Base-by-base conservation (phyloP, 2,888 invertebrate species). In the Cephonodes hylas region DNA sequence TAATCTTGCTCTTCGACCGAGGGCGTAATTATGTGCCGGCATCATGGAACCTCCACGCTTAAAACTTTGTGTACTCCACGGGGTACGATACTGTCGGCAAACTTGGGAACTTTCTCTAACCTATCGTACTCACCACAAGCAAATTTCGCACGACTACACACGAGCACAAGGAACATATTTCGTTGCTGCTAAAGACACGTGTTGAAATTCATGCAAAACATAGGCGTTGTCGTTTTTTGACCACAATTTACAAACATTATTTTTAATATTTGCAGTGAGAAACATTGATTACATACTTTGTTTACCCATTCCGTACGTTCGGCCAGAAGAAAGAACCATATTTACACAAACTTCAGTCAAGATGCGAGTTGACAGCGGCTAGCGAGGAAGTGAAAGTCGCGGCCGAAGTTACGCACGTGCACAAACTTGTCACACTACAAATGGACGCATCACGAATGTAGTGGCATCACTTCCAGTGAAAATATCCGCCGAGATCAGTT, bases 381-480 rank as follows among this genome's bases (percentile, higher is more conserved):
- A 67, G 65, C 67, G 74, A 73, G 75, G 82, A 84, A 85, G 86
- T 85, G 86, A 85, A 86, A 87, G 87, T 86, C 79, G 38, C 38
- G 80, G 74, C 64, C 72, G 70, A 67, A 68, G 72, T 67, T 64
- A 69, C 74, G 76, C 80, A 79, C 82, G 79, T 79, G 80, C 71
- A 73, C 70, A 48, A 63, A 61, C 66, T 63, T 64, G 61, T 58
- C 71, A 63, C 66, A 42, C 64, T 48, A 57, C 31, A 58, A 65
- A 65, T 64, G 62, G 63, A 59, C 59, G 63, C 60, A 61, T 67
- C 62, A 61, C 25, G 34, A 34, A 57, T 63, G 63, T 25, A 59
- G 20, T 23, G 48, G 60, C 25, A 48, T 59, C 44, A 64, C 60
- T 61, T 63, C 53, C 44, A 42, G 18, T 22, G 44, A 27, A 34